phyloP scores from a whole-genome alignment of 2,888 invertebrate genomes.

The Cataglyphis cursor region DNA sequence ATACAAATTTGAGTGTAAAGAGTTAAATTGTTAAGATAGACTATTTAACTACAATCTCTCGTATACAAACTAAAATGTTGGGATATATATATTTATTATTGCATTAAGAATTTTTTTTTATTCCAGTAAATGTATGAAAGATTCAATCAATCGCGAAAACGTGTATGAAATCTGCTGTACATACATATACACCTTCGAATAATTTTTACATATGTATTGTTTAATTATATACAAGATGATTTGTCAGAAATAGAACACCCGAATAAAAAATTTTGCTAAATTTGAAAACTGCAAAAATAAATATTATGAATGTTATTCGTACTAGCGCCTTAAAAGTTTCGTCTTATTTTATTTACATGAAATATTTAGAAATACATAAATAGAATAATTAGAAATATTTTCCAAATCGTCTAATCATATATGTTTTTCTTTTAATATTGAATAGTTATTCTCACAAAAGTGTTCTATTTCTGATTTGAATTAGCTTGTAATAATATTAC shows the following conservation, averaged over 20 bases:
- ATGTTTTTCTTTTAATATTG: slow-evolving; percentile 7
- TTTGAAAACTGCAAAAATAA: neutral
- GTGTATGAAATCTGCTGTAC: slow-evolving; percentile 14
- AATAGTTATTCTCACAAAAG: neutral
- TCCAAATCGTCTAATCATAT: neutral
- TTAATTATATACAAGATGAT: slow-evolving; percentile 10
- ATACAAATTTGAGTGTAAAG: slow-evolving; percentile 40
- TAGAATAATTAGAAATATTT: too few relatives aligned
- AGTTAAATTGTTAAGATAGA: slow-evolving; percentile 26
- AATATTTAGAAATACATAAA: neutral
- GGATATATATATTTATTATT: neutral
- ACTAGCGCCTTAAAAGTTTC: neutral
- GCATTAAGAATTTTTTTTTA: slow-evolving; percentile 26
- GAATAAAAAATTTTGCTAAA: neutral
- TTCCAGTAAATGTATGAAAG: neutral
- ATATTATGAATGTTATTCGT: neutral
- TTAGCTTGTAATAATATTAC: slow-evolving; percentile 1
- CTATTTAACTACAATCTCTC: slow-evolving; percentile 16
- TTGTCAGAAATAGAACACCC: slow-evolving; percentile 4
- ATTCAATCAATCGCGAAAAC: neutral
- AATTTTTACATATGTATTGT: slow-evolving; percentile 39
- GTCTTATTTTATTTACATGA: neutral
- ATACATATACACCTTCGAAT: slow-evolving; percentile 16
- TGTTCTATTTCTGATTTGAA: slow-evolving; percentile 9
- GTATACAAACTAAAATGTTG: neutral